A percentile compares a stretch with the other conserved stretches of the same genome.
phyloP scores from a whole-genome alignment of 2,888 invertebrate species.

The Stenchaetothrips biformis region DNA sequence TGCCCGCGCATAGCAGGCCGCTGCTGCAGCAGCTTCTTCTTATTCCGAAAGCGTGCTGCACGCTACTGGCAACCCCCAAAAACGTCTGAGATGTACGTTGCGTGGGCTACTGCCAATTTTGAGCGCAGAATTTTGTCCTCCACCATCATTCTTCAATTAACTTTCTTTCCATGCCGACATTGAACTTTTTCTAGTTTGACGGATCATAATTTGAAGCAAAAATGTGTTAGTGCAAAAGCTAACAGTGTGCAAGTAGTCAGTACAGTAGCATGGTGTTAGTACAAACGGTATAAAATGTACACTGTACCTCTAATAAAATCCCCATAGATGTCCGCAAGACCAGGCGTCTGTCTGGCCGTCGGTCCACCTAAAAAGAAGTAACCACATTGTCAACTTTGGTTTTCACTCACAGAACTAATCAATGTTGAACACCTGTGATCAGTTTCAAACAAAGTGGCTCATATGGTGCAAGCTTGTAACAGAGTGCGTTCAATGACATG shows the following conservation, averaged over 20 bases:
- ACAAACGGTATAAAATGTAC: background rate
- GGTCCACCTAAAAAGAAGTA: constrained; percentile 4
- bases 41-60: background rate
- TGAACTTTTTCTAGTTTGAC: too few relatives aligned
- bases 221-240: too few relatives aligned
- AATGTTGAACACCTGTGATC: background rate
- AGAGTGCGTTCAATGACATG: background rate
- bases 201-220: too few relatives aligned
- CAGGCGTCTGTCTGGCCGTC: constrained; percentile 2
- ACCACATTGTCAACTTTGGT: background rate
- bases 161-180: too few relatives aligned
- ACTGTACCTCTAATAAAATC: constrained; percentile 21
- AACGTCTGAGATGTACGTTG: too few relatives aligned
- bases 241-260: too few relatives aligned
- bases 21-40: background rate
- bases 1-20: background rate
- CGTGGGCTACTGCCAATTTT: too few relatives aligned
- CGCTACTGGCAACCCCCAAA: too few relatives aligned
- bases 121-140: too few relatives aligned
- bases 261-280: too few relatives aligned
- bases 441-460: background rate
- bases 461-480: background rate
- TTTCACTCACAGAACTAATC: too few relatives aligned
- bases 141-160: too few relatives aligned
- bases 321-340: constrained; percentile 12